Base-by-base conservation (phyloP, 2,797 vertebrate species). In the Enteromius afrohamiltoni region DNA sequence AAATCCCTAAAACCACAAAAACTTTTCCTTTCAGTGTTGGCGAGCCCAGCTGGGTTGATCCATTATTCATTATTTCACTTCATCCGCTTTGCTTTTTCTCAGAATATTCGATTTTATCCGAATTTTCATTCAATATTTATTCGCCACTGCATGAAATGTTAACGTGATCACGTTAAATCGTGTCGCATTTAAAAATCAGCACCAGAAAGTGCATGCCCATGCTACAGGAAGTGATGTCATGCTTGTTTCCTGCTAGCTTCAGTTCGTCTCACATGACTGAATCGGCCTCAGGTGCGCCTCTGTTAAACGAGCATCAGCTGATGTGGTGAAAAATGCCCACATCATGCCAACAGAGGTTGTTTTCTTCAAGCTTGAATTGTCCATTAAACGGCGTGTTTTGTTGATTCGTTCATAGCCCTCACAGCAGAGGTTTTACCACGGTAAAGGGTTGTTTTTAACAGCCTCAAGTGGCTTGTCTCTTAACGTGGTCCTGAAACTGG, bases 41-140 rank as follows among this genome's bases (percentile, higher is more conserved):
- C 23, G 17, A 21, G 76, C 10, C 51, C 37, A 47, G 37, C 26
- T 23, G 6, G 51, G 31, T 9, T 37, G 14, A 62, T 82, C 75
- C 45, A 53, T 76, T 68, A 83, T 76, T 83, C 4, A 68, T 42
- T 3, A 65, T 76, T 55, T 67, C 3, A 53, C 69, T 65, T 53
- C 29, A 62, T 81, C 58, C 1, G 1, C 23, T 60, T 45, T 1
- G 55, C 71, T 67, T 82, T 82, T 75, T 21, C 45, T 67, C 19
- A 7, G n/a, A 82, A 82, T 53, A 76, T 55, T 82, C 9, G 2
- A 26, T 70, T 71, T 80, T 13, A 31, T 82, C 42, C 7, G 58
- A 75, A 75, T 49, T 65, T 82, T 75, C 70, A 76, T 82, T 4
- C 29, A 67, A 82, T 67, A 82, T 82, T 67, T 51, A 73, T 81